Conservation (phyloP, 2,113 vertebrate species). For the Sander lucioperca region DNA sequence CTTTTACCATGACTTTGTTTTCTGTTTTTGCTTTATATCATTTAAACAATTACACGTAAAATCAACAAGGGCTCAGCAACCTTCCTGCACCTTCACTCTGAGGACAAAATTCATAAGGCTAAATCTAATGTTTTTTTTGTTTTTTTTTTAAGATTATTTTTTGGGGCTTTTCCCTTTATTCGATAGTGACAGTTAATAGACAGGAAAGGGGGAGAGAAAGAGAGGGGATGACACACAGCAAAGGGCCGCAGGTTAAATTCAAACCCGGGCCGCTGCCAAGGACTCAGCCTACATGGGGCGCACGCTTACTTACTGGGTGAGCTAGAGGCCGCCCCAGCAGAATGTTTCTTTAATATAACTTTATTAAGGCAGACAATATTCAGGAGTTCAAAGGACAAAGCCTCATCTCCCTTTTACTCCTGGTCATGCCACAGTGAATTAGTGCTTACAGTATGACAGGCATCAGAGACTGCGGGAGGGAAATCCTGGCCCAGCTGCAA, state of each 20-base stretch:
- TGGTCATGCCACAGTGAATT: slow-evolving; percentile 9
- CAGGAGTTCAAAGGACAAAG: background rate
- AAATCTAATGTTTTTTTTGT: too few species aligned
- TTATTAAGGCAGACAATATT: background rate
- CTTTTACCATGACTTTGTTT: background rate
- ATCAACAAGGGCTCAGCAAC: background rate
- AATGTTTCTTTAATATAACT: background rate
- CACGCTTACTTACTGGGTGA: too few species aligned
- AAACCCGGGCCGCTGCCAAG: too few species aligned
- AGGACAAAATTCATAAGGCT: background rate
- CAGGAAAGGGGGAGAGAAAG: too few species aligned
- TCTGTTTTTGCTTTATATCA: background rate
- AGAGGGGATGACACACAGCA: too few species aligned
- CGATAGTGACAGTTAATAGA: too few species aligned
- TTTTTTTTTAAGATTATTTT: too few species aligned
- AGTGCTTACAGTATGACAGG: slow-evolving; percentile 41
- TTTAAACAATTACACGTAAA: background rate
- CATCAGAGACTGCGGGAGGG: slow-evolving; percentile 26
- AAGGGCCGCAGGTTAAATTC: too few species aligned
- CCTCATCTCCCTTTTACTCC: background rate
- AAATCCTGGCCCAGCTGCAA: slow-evolving; percentile 39
- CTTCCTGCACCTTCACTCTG: background rate
- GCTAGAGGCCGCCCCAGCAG: too few species aligned
- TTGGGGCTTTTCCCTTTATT: too few species aligned
- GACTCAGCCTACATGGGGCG: too few species aligned